phyloP scores from a whole-genome alignment of 2,797 vertebrate species.

The Chrosomus eos region DNA sequence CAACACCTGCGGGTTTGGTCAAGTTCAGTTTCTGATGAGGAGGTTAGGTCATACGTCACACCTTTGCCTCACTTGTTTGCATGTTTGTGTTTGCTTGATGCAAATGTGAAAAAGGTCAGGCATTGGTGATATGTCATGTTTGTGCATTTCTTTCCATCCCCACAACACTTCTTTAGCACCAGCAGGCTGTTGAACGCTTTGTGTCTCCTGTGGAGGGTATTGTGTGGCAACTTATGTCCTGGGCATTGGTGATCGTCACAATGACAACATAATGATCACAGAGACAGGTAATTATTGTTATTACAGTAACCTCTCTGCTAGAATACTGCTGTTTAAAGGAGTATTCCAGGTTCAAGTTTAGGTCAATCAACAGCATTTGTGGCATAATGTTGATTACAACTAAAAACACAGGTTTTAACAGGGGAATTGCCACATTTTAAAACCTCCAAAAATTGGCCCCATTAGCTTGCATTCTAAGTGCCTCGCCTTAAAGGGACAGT shows the following conservation, averaged over 20 bases:
- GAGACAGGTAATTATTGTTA: slow-evolving; percentile 84
- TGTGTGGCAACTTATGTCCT: slow-evolving; percentile 98
- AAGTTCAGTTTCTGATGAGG: background rate
- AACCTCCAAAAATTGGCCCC: background rate
- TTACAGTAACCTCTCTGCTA: background rate
- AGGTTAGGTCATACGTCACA: background rate
- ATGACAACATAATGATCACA: slow-evolving; percentile 99
- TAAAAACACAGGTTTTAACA: background rate
- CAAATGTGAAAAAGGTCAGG: slow-evolving; percentile 9
- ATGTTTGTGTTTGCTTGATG: slow-evolving; percentile 37
- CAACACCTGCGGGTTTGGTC: background rate
- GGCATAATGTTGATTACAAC: background rate
- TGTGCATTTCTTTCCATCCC: background rate
- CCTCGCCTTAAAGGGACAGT: background rate
- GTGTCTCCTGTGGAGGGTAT: slow-evolving; percentile 96
- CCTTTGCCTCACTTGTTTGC: slow-evolving; percentile 28
- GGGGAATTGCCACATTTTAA: background rate
- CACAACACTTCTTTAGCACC: slow-evolving; percentile 79
- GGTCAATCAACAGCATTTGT: background rate
- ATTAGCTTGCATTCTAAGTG: background rate
- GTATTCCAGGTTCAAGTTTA: background rate
- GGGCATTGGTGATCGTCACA: slow-evolving; percentile 97
- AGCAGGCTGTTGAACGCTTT: slow-evolving; percentile 94
- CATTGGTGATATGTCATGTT: background rate
- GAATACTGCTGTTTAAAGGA: background rate